Conservation (phyloP, 2,797 vertebrate species). For the Cuculus canorus region DNA sequence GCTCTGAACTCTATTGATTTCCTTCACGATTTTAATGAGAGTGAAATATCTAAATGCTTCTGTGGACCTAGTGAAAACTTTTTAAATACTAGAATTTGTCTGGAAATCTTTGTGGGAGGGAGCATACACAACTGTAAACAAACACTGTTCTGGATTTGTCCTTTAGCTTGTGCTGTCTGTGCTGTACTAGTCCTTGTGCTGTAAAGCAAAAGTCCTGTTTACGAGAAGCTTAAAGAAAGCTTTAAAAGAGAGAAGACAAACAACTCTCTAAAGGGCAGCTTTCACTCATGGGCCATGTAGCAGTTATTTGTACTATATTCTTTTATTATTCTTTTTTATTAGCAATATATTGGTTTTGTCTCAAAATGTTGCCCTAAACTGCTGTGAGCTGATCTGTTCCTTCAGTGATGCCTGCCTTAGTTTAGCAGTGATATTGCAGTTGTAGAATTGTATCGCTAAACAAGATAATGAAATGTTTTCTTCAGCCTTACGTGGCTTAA, state of each 20-base stretch:
- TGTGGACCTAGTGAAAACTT: not conserved
- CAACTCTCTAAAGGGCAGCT: not conserved
- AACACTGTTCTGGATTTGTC: not conserved
- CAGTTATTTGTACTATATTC: not conserved
- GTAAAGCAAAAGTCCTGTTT: not conserved
- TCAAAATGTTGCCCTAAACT: not conserved
- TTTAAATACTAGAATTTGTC: not conserved
- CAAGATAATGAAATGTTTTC: not conserved
- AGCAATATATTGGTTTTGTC: not conserved
- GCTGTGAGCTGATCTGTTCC: not conserved
- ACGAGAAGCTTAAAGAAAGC: not conserved
- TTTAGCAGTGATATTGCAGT: not conserved
- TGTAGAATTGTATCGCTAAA: not conserved
- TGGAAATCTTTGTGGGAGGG: not conserved
- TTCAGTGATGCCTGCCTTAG: not conserved
- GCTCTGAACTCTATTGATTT: not conserved
- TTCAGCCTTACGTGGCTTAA: not conserved
- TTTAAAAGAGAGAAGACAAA: not conserved
- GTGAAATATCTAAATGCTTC: not conserved
- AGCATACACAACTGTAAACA: not conserved
- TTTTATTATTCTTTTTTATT: not conserved
- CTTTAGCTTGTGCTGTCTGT: not conserved
- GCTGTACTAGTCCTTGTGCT: not conserved
- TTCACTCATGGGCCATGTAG: not conserved
- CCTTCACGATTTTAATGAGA: not conserved